These are phyloP conservation scores for Megaceryle torquata DNA, from an alignment of 2,113 vertebrate species.

Conservation along the genomic window DNA sequence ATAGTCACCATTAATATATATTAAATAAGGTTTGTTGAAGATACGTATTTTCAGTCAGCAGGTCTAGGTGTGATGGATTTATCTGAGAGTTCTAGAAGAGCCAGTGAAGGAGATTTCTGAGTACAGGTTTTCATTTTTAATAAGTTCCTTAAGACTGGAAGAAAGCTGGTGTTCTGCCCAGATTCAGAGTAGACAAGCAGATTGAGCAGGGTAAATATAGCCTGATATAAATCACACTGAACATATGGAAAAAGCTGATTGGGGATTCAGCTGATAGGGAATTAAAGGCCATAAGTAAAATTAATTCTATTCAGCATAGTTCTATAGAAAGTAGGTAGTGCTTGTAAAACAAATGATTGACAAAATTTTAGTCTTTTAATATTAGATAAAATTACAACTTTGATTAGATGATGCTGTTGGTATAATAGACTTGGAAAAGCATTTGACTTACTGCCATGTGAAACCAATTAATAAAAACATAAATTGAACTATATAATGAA, in stretches of 20 bases:
- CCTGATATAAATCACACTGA: constrained; percentile 52
- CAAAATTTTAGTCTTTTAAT: background rate
- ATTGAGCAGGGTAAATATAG: constrained; percentile 58
- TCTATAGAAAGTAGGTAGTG: background rate
- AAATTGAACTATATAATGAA: background rate
- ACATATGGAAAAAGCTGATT: constrained; percentile 61
- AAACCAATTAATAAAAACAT: background rate
- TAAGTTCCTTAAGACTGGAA: background rate
- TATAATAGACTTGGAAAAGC: background rate
- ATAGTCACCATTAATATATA: background rate
- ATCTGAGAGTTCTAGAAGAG: background rate
- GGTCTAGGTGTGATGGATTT: background rate
- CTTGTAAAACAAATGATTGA: constrained; percentile 5
- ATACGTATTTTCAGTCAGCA: background rate
- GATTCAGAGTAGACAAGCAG: constrained; percentile 44
- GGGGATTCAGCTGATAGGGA: constrained; percentile 31
- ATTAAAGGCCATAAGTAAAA: constrained; percentile 44
- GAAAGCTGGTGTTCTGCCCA: constrained; percentile 41
- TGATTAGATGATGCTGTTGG: background rate
- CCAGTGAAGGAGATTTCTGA: background rate
- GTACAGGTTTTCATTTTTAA: constrained; percentile 3
- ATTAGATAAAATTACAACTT: background rate
- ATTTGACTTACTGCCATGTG: background rate
- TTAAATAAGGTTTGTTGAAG: background rate
- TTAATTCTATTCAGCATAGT: constrained; percentile 9